These are phyloP conservation scores for Spea multiplicata DNA, from an alignment of 2,113 vertebrate genomes.

Conservation along the genomic window DNA sequence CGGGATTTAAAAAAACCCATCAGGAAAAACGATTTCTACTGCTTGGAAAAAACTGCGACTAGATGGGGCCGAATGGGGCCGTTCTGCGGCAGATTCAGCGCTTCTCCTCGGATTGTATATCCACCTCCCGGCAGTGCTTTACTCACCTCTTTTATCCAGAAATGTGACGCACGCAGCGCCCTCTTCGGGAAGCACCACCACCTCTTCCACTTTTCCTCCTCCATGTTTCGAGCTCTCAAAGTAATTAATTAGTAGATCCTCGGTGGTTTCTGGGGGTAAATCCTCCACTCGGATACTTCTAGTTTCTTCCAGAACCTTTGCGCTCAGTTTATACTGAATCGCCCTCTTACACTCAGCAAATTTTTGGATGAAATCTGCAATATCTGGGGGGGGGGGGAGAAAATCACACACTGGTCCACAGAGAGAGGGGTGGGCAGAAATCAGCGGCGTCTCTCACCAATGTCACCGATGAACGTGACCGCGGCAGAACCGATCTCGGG, in stretches of 20 bases:
- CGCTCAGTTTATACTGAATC: constrained; percentile 60
- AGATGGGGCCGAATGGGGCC: too few species aligned
- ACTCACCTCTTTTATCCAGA: background rate
- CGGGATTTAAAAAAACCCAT: too few species aligned
- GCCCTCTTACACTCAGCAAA: constrained; percentile 59
- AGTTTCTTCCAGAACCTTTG: constrained; percentile 70
- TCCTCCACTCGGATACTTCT: constrained; percentile 70
- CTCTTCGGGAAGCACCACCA: constrained; percentile 60
- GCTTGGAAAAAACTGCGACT: too few species aligned
- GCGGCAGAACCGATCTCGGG: constrained; percentile 64
- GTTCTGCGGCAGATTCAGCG: too few species aligned
- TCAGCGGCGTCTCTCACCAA: constrained; percentile 63
- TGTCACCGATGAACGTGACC: constrained; percentile 64
- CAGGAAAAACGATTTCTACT: too few species aligned
- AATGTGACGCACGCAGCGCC: constrained; percentile 77
- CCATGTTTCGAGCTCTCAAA: constrained; percentile 75
- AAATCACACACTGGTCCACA: background rate
- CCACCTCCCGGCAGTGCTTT: too few species aligned
- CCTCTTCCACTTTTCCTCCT: constrained; percentile 56
- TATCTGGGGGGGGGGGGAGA: constrained; percentile 57
- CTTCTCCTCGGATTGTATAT: too few species aligned
- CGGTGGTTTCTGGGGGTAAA: constrained; percentile 54
- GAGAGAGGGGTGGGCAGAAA: background rate
- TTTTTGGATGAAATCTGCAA: constrained; percentile 58
- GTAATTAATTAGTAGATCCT: constrained; percentile 64